These are phyloP conservation scores for human (Homo sapiens) DNA, from an alignment of 2,113 vertebrate species.

Conservation along the genomic window DNA sequence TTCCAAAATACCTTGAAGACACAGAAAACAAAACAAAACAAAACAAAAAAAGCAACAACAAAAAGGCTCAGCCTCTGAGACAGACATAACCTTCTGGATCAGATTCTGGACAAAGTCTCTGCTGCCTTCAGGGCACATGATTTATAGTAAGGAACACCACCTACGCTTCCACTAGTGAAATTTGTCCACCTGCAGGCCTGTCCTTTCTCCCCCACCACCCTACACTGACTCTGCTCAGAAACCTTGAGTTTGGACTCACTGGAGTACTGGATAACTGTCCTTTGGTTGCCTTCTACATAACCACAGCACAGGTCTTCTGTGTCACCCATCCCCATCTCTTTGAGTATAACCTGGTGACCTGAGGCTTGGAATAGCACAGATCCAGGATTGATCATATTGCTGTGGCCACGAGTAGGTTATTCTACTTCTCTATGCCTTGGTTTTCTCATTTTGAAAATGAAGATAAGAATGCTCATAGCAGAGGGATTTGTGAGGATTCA, in stretches of 20 bases:
- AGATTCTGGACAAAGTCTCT: not conserved
- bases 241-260: too few species aligned
- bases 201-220: too few species aligned
- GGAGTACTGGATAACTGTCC: not conserved
- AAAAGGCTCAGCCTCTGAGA: not conserved
- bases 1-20: not conserved
- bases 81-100: too few species aligned
- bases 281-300: not conserved
- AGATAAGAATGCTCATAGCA: not conserved
- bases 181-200: not conserved
- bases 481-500: not conserved
- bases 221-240: not conserved
- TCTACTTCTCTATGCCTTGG: not conserved
- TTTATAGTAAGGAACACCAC: too few species aligned
- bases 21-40: not conserved
- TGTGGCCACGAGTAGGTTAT: not conserved
- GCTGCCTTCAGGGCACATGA: rapidly evolving
- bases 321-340: not conserved
- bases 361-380: not conserved
- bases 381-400: not conserved
- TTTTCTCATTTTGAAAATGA: not conserved
- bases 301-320: not conserved
- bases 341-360: not conserved
- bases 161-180: not conserved
- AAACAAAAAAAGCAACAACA: not conserved